Conservation (phyloP, 2,888 invertebrate species). For the Brachyptera putata region DNA sequence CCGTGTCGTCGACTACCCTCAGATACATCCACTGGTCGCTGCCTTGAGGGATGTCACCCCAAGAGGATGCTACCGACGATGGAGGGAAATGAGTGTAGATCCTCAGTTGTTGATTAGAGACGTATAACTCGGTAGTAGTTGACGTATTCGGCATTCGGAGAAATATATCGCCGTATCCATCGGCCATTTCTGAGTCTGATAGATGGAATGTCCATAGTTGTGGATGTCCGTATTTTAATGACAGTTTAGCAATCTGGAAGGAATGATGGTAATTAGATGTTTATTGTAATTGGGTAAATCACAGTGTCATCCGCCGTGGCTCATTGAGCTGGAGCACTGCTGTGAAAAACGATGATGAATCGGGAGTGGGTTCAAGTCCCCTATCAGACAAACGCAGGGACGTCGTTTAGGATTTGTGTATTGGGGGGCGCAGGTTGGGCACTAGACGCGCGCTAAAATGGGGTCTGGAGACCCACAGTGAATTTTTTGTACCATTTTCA, state of each 20-base stretch:
- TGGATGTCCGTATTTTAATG: slow-evolving; percentile 26
- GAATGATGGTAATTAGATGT: too few species aligned
- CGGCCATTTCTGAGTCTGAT: slow-evolving; percentile 27
- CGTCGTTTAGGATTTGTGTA: too few species aligned
- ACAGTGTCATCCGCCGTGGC: too few species aligned
- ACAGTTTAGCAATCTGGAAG: slow-evolving; percentile 23
- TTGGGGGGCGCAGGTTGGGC: too few species aligned
- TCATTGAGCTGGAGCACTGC: too few species aligned
- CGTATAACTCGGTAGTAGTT: slow-evolving; percentile 27
- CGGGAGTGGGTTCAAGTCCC: too few species aligned
- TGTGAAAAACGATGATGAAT: too few species aligned
- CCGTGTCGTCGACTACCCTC: slow-evolving; percentile 29
- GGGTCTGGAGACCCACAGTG: too few species aligned
- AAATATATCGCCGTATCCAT: slow-evolving; percentile 28
- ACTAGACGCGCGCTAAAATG: too few species aligned
- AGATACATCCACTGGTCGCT: slow-evolving; percentile 24
- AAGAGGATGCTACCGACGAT: neutral
- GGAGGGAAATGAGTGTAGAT: slow-evolving; percentile 28
- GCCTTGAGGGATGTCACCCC: neutral
- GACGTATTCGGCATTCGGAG: neutral
- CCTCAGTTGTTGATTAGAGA: slow-evolving; percentile 29
- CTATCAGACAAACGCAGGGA: too few species aligned
- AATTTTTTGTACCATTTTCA: too few species aligned
- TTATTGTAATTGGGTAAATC: neutral
- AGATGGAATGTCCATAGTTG: slow-evolving; percentile 30